Conservation (phyloP, 1,140 invertebrate genomes). For the Drosophila fuyamai region DNA sequence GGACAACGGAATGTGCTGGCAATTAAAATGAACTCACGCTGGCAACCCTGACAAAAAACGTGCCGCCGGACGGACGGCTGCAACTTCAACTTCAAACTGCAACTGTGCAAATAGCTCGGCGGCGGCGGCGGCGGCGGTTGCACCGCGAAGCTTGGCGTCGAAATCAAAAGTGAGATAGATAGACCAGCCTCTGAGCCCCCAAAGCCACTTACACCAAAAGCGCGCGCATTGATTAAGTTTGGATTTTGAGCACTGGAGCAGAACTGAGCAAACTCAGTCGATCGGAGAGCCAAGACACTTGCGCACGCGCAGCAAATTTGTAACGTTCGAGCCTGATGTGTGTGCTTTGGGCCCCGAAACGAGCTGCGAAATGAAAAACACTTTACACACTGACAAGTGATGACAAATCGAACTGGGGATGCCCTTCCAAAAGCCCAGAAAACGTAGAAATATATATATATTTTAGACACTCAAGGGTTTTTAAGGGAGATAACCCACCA, state of each 20-base stretch:
- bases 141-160: slow-evolving; percentile 4
- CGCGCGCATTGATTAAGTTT: slow-evolving; percentile 52
- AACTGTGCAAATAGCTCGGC: slow-evolving; percentile 41
- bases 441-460: too few species aligned
- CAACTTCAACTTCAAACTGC: slow-evolving; percentile 9
- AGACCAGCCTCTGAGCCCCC: slow-evolving; percentile 19
- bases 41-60: slow-evolving; percentile 80
- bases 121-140: too few species aligned
- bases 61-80: slow-evolving; percentile 35
- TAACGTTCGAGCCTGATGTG: slow-evolving; percentile 49
- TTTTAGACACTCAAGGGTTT: too few species aligned
- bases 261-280: neutral
- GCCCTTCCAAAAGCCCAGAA: neutral
- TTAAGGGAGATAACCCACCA: too few species aligned
- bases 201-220: slow-evolving; percentile 45
- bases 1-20: slow-evolving; percentile 67
- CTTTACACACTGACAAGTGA: neutral
- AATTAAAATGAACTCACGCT: slow-evolving; percentile 82
- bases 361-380: slow-evolving; percentile 4
- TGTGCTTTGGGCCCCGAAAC: slow-evolving; percentile 1
- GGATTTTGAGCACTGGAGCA: slow-evolving; percentile 11
- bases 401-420: neutral
- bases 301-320: slow-evolving; percentile 77
- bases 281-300: slow-evolving; percentile 15
- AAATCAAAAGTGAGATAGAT: slow-evolving; percentile 54